Conservation (phyloP, 2,888 invertebrate genomes). For the Drosophila yooni region DNA sequence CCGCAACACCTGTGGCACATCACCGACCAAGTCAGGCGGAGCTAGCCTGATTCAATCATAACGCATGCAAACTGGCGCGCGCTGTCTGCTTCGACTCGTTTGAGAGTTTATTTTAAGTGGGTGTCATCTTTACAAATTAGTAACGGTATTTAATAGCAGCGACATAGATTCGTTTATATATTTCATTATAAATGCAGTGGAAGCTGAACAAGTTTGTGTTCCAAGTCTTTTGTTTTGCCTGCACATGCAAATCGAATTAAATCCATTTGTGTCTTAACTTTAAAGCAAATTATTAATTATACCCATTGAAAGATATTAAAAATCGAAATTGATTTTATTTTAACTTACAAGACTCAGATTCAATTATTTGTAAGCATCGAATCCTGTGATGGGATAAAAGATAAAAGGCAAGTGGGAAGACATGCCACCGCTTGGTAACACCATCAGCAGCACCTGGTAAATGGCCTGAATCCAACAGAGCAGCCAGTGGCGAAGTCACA, state of each 20-base stretch:
- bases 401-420: conserved; percentile 3
- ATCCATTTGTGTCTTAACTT: not conserved
- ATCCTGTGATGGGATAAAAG: not conserved
- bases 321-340: not conserved
- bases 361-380: conserved; percentile 3
- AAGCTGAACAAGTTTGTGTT: conserved; percentile 52
- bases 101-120: conserved; percentile 57
- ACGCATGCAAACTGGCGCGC: conserved; percentile 23
- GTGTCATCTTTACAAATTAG: conserved; percentile 69
- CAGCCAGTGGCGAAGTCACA: conserved; percentile 29
- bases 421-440: conserved; percentile 1
- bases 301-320: no score
- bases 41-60: conserved; percentile 52
- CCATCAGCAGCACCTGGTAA: not conserved
- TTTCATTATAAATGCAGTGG: conserved; percentile 18
- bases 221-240: conserved; percentile 59
- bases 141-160: conserved; percentile 68
- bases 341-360: not conserved
- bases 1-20: conserved; percentile 51
- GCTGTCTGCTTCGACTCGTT: conserved; percentile 37
- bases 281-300: not conserved
- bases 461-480: not conserved
- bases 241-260: not conserved
- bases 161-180: not conserved
- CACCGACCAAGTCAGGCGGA: conserved; percentile 26